Base-by-base conservation (phyloP, 2,797 vertebrate genomes). In the Spea hammondii region DNA sequence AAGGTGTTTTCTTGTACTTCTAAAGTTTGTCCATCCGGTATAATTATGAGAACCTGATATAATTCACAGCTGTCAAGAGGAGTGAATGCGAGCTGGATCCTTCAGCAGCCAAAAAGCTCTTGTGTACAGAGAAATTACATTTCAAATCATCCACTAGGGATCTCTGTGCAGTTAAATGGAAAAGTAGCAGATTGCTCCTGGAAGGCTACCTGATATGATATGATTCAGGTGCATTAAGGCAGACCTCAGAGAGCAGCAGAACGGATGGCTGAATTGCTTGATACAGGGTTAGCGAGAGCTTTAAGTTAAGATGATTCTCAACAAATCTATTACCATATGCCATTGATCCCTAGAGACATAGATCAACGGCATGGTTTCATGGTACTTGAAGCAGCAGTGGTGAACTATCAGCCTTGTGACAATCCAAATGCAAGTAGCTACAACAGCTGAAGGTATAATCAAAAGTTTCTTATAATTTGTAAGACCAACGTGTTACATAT, bases 41-140 rank as follows among this genome's bases (percentile, higher is more conserved):
- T 75, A 80, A 80, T 80, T 75, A 72, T 55, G 14, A 70, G 50
- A 76, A 80, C 70, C 45, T 70, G 57, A 77, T 82, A 65, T 46
- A 64, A 62, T 67, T 69, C 80, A 68, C 70, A 78, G 70, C 74
- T 82, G 79, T 77, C 79, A 77, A 54, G 72, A 47, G 44, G 69
- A 67, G 77, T 82, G 74, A 80, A 67, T 68, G 77, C 74, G 8
- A 73, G 51, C 62, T 70, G 48, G 70, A 49, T 82, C 74, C 74
- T 73, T 69, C 54, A 54, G 13, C 74, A 64, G 70, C 74, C 69
- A 55, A 53, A 72, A 55, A 70, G 48, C 70, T 59, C 79, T 66
- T 65, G 75, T 77, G 70, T 69, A 82, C 75, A 46, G 65, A 82
- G 70, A 65, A 82, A 82, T 77, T 65, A 82, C 70, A 82, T 77